Conservation (phyloP, 2,113 vertebrate species). For the zebrafish (Danio rerio) region GRCz12tu NC_133199.1:42887501-42888000, state of each 20-base stretch:
- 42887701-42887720: no score
- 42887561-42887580: not conserved
- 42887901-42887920: slow-evolving; percentile 19
- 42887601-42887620: not conserved
- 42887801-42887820: no score
- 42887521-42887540: not conserved
- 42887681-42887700: no score
- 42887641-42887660: not conserved
- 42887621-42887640: not conserved
- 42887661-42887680: no score
- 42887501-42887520: not conserved
- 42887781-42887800: no score
- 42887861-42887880: slow-evolving; percentile 10
- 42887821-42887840: not conserved
- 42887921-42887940: not conserved
- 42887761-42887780: no score
- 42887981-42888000: slow-evolving; percentile 41
- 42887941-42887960: slow-evolving; percentile 9
- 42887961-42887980: not conserved
- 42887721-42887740: no score
- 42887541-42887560: not conserved
- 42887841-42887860: not conserved
- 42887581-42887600: not conserved
- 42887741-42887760: no score
- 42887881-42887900: not conserved